Evolutionary conservation across 2,888 invertebrate genomes (phyloP), one percentile per base, ranked within the genome.

Genomic region (Halocaridina rubra): DNA sequence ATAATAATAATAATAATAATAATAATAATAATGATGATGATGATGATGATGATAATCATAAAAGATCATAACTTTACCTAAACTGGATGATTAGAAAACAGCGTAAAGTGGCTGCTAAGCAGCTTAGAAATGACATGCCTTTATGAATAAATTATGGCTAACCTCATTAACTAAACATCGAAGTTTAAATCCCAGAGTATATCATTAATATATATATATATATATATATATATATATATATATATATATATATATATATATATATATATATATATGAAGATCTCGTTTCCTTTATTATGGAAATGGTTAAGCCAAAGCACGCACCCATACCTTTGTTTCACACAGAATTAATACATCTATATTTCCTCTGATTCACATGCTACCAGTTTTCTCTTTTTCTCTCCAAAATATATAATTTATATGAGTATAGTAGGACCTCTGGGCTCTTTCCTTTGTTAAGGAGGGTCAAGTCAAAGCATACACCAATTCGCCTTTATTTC

Each of bases 251-350:
- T 57, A 29, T 29, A 75, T 76, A 76, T 57, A 76, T 61, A 19
- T 61, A 76, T 76, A 76, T 76, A 76, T 53, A 76, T 76, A 57
- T 76, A 57, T 76, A 76, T 76, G 39, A 22, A 76, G n/a, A 22
- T 39, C 39, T 57, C 39, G 24, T 46, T 39, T 57, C 22, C 39
- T 24, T 76, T 39, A 24, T 39, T 76, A 76, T 76, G 39, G 32
- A 57, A 39, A 46, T 57, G 39, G 30, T 33, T 74, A 74, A 33
- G 22, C 19, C 30, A 33, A 74, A 33, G 39, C 39, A 74, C 39
- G 39, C 22, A 59, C 22, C n/a, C 22, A 59, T 7, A 7, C 4
- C 22, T 19, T 59, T 7, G 4, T 5, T 59, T 7, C 22, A 59
- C 22, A 59, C 22, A 59, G n/a, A 59, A 76, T 76, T 59, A 59